Percentiles rank a stretch among this genome's conserved stretches.
These are phyloP conservation scores for Ophion ventricosus DNA, from an alignment of 2,888 invertebrate genomes.

Conservation along the genomic window DNA sequence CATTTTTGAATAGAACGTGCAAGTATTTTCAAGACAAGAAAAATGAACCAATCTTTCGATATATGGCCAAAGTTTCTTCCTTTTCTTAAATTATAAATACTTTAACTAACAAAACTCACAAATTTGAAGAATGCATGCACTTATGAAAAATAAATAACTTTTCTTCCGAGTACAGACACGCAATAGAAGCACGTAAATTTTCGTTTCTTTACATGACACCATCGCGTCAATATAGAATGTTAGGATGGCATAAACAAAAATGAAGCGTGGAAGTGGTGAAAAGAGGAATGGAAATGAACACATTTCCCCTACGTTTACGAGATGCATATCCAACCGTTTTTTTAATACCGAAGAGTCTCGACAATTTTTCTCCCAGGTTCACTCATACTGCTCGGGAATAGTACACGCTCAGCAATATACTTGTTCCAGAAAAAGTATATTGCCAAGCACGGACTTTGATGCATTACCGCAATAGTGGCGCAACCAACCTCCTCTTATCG, in stretches of 20 bases:
- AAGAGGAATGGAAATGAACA: constrained; percentile 9
- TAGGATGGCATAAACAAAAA: not conserved
- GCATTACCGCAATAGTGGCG: constrained; percentile 32
- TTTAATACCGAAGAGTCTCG: constrained; percentile 8
- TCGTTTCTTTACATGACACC: not conserved
- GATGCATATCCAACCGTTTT: constrained; percentile 26
- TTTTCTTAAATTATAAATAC: too few species aligned
- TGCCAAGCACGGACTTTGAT: constrained; percentile 29
- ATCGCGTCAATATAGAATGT: not conserved
- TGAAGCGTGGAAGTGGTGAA: constrained; percentile 1
- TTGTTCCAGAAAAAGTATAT: constrained; percentile 34
- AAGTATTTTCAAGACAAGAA: too few species aligned
- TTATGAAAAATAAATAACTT: too few species aligned
- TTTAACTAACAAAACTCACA: too few species aligned
- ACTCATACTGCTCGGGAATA: constrained; percentile 1
- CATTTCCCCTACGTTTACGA: constrained; percentile 28
- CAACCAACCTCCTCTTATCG: constrained; percentile 15
- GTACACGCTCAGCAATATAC: constrained; percentile 22
- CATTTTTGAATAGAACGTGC: too few species aligned
- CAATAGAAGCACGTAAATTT: too few species aligned
- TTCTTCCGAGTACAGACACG: too few species aligned
- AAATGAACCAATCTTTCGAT: too few species aligned
- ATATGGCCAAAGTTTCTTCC: too few species aligned
- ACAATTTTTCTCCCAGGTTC: constrained; percentile 21
- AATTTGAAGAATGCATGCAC: too few species aligned